Evolutionary conservation across 1,140 invertebrate species (phyloP).

Genomic region (Onthophagus taurus): DNA sequence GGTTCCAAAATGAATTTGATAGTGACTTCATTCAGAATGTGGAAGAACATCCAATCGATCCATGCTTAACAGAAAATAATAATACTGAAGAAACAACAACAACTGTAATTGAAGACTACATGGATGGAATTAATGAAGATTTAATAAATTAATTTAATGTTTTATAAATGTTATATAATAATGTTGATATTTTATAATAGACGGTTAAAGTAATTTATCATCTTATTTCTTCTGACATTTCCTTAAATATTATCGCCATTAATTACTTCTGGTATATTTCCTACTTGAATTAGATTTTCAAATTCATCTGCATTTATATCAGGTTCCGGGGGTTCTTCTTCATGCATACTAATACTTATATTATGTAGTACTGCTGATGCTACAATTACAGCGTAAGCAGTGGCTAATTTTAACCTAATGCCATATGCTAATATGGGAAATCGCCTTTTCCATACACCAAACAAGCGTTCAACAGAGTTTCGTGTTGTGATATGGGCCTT

Average conservation of each 20-base stretch:
- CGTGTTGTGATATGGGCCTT: slow-evolving; percentile 31
- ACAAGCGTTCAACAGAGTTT: slow-evolving; percentile 31
- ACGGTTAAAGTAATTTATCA: slow-evolving; percentile 1
- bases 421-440: slow-evolving; percentile 29
- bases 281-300: background rate
- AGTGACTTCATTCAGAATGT: too few relatives aligned
- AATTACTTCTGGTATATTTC: background rate
- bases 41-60: too few relatives aligned
- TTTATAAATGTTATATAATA: too few relatives aligned
- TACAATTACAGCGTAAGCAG: slow-evolving; percentile 26
- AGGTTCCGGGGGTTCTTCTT: slow-evolving; percentile 2
- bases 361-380: slow-evolving; percentile 33
- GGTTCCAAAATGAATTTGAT: too few relatives aligned
- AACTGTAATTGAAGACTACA: too few relatives aligned
- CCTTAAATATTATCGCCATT: background rate
- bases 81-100: too few relatives aligned
- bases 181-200: too few relatives aligned
- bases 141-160: too few relatives aligned
- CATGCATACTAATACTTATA: slow-evolving; percentile 18
- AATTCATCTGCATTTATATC: background rate
- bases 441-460: slow-evolving; percentile 31
- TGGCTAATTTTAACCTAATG: slow-evolving; percentile 24
- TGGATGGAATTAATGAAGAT: too few relatives aligned
- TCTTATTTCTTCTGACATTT: background rate
- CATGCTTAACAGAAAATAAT: too few relatives aligned